Base-by-base conservation (phyloP, 2,113 vertebrate genomes). In the Aegithalos caudatus region DNA sequence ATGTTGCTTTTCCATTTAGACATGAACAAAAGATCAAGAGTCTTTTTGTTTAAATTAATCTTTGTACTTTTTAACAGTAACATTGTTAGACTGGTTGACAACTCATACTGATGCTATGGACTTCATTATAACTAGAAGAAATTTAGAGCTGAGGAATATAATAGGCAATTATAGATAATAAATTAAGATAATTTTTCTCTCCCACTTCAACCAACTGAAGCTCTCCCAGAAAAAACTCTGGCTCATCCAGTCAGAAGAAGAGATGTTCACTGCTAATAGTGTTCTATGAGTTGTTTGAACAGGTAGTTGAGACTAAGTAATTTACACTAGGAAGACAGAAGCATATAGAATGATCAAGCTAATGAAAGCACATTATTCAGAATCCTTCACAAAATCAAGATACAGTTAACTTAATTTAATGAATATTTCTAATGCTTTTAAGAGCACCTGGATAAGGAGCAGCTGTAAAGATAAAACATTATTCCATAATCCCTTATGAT, bases 391-490 rank as follows among this genome's bases (percentile, higher is more conserved):
- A 91, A 95, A 91, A 94, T 65, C 65, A 60, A 81, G 42, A 89
- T 23, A 81, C 38, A 86, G 54, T 77, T 71, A 89, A 60, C 45
- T 77, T 90, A 65, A 48, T 84, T 91, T 94, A 89, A 94, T 71
- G 64, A 88, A 79, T 92, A 76, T 89, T 91, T 89, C 74, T 62
- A 91, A 45, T 84, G 51, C 65, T 91, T 94, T 92, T 92, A 94
- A 81, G 40, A 94, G 72, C 65, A 96, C 53, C 72, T 74, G 44
- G 44, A 56, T 74, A 92, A 84, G 44, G 28, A 95, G 65, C 69
- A 92, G 80, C 74, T 87, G 77, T 53, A 61, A 96, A 90, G 64
- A 92, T 94, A 92, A 92, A 94, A 86, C 28, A 88, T 92, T 74
- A 88, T 53, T 86, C 87, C 69, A 79, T 84, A 91, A 89, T 64